phyloP scores from a whole-genome alignment of 2,888 invertebrate species.

The Nomada ferruginata region DNA sequence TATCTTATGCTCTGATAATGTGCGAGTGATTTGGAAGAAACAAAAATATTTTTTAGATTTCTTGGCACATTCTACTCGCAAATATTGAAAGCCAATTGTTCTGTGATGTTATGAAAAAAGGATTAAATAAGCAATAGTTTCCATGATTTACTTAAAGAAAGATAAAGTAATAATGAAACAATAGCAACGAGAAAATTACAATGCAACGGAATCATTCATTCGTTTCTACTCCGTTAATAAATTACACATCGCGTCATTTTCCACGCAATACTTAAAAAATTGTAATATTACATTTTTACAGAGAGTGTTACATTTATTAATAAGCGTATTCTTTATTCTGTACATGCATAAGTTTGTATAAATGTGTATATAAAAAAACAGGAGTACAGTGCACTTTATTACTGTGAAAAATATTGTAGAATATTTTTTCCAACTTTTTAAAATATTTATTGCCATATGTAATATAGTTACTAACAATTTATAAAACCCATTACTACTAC shows the following conservation, averaged over 20 bases:
- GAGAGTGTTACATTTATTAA: slow-evolving; percentile 47
- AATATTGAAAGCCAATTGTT: slow-evolving; percentile 11
- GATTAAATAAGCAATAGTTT: slow-evolving; percentile 38
- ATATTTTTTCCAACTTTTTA: slow-evolving; percentile 66
- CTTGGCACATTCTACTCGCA: slow-evolving; percentile 1
- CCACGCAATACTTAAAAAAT: slow-evolving; percentile 12
- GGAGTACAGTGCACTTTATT: slow-evolving; percentile 54
- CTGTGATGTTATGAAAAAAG: slow-evolving; percentile 35
- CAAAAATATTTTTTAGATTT: slow-evolving; percentile 14
- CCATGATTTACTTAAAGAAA: slow-evolving; percentile 5
- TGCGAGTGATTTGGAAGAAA: slow-evolving; percentile 3
- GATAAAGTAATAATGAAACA: slow-evolving; percentile 17
- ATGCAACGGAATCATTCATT: slow-evolving; percentile 32
- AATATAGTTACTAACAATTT: slow-evolving; percentile 53
- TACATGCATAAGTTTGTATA: slow-evolving; percentile 61
- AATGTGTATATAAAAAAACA: slow-evolving; percentile 56
- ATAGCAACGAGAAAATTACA: slow-evolving; percentile 36
- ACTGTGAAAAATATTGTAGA: slow-evolving; percentile 50
- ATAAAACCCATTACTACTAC: slow-evolving; percentile 50
- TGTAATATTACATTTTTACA: slow-evolving; percentile 53
- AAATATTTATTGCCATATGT: slow-evolving; percentile 64
- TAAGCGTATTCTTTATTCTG: slow-evolving; percentile 57
- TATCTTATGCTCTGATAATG: background rate
- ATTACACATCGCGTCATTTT: slow-evolving; percentile 19
- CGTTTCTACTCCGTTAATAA: slow-evolving; percentile 8